Base-by-base conservation (phyloP, 2,888 invertebrate species). In the Cantharis rufa region DNA sequence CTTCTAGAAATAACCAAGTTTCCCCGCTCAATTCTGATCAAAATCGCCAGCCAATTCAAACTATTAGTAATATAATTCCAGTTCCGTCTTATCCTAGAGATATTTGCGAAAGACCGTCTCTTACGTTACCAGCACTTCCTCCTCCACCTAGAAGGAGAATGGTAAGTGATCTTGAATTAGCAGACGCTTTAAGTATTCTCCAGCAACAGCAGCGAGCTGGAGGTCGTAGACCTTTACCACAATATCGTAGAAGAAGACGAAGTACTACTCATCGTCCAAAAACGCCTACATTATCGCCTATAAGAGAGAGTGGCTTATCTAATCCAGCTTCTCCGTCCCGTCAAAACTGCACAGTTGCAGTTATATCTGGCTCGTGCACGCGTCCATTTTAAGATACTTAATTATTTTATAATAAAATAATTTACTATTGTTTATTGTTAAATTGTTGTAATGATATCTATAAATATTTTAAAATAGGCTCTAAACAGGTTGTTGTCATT, bases 291-390 rank as follows among this genome's bases (percentile, higher is more conserved):
- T 86, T 94, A 75, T 93, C 93, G 73, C 93, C 93, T 28, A 94
- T 94, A 73, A 91, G 92, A 77, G 93, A 94, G 83, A 92, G 93
- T 68, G 93, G 93, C 28, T 88, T 93, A 15, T 93, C 93, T 69
- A 93, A 93, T 88, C 93, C 93, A 1, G 91, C 92, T 15, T 93
- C 93, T 75, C 93, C 93, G 84, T 88, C 88, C 84, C 85, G 82
- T 84, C 89, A 84, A 86, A 86, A 83, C 79, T 87, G 87, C 81
- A 78, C 87, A 83, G 80, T 88, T 84, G 81, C 84, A 62, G 83
- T 84, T 62, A 80, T 88, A 84, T 80, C 87, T 86, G 78, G 84
- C 82, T 76, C 86, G 79, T 86, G 85, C 82, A 84, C 84, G 81
- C 83, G 86, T 82, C 83, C 86, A 81, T 82, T 84, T 83, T 84